Conservation (phyloP, 1,140 invertebrate species). For the Leptinotarsa defecta region DNA sequence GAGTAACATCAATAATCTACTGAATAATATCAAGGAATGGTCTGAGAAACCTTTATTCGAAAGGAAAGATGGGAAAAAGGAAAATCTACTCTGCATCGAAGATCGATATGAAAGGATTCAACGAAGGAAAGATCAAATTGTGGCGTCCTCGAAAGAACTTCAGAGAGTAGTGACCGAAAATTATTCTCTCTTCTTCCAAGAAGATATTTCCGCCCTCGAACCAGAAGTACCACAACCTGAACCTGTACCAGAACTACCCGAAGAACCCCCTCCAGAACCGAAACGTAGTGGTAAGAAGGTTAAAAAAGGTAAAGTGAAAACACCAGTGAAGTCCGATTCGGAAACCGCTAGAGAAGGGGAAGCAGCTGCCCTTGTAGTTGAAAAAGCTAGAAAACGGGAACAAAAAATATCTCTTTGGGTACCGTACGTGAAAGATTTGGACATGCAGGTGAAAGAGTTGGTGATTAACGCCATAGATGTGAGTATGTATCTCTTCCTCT, state of each 20-base stretch:
- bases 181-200: conserved; percentile 64
- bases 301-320: conserved; percentile 32
- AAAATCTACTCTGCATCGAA: conserved; percentile 64
- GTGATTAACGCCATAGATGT: conserved; percentile 60
- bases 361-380: conserved; percentile 13
- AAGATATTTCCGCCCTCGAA: conserved; percentile 36
- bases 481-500: conserved; percentile 52
- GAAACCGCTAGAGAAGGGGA: conserved; percentile 29
- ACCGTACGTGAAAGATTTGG: conserved; percentile 68
- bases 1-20: conserved; percentile 64
- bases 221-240: conserved; percentile 7
- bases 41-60: conserved; percentile 71
- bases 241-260: conserved; percentile 21
- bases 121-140: conserved; percentile 64
- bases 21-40: conserved; percentile 69
- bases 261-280: conserved; percentile 25
- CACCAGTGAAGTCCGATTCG: conserved; percentile 20
- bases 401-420: conserved; percentile 59
- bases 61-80: conserved; percentile 65
- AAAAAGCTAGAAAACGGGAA: conserved; percentile 43
- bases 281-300: conserved; percentile 35
- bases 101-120: conserved; percentile 62
- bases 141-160: conserved; percentile 61
- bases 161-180: conserved; percentile 67
- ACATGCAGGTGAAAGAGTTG: conserved; percentile 66